A percentile compares a stretch with the other conserved stretches of the same genome.
These are phyloP conservation scores for Serranus cabrilla DNA, from an alignment of 2,797 vertebrate species.

Conservation along the genomic window DNA sequence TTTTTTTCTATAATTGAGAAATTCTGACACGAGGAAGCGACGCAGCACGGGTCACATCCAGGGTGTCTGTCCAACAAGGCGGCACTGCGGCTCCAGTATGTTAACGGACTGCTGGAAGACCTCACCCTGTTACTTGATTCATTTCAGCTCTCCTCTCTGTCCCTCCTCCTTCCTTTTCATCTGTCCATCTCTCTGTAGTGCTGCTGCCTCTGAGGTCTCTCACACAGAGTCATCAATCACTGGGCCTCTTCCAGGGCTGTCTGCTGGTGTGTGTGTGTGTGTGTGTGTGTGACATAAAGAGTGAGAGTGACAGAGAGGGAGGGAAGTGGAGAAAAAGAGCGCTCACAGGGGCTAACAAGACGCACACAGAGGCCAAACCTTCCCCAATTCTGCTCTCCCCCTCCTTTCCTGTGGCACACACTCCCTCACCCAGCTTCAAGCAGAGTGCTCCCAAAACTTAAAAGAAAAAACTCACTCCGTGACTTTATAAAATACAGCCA, in stretches of 20 bases:
- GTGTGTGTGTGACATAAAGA: slow-evolving; percentile 49
- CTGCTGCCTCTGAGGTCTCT: slow-evolving; percentile 72
- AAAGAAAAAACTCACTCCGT: neutral
- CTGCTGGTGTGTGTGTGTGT: slow-evolving; percentile 12
- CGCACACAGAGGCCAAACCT: slow-evolving; percentile 31
- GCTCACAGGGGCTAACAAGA: slow-evolving; percentile 50
- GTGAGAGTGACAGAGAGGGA: slow-evolving; percentile 52
- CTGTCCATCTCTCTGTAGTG: slow-evolving; percentile 71
- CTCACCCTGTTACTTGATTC: slow-evolving; percentile 58
- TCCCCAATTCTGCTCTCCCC: slow-evolving; percentile 2
- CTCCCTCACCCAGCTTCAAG: slow-evolving; percentile 14
- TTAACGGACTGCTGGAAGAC: slow-evolving; percentile 51
- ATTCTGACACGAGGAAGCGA: slow-evolving; percentile 15
- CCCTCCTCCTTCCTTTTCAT: slow-evolving; percentile 70
- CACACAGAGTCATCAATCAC: slow-evolving; percentile 76
- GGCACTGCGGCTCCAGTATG: slow-evolving; percentile 28
- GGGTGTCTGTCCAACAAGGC: slow-evolving; percentile 48
- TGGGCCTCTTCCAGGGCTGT: slow-evolving; percentile 49
- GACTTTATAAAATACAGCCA: slow-evolving; percentile 31
- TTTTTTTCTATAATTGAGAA: neutral
- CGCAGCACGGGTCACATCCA: slow-evolving; percentile 35
- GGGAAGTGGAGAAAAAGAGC: slow-evolving; percentile 46
- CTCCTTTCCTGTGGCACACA: slow-evolving; percentile 11
- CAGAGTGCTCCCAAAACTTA: slow-evolving; percentile 7
- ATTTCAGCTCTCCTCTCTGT: slow-evolving; percentile 50